These are phyloP conservation scores for Simalia tracyae DNA, from an alignment of 2,797 vertebrate species.

Conservation along the genomic window DNA sequence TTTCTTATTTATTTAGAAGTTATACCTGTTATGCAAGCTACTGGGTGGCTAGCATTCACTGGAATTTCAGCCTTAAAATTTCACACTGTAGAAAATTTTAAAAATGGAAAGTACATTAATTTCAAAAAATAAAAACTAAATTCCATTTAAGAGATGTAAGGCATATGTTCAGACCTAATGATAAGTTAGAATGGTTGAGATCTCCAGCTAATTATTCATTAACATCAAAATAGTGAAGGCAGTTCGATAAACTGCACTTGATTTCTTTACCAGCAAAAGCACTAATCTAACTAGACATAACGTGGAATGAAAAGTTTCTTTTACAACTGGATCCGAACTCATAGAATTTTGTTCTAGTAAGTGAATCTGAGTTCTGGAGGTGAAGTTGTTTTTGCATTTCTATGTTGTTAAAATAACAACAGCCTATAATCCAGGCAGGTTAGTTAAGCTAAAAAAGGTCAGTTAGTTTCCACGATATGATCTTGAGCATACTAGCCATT, in stretches of 20 bases:
- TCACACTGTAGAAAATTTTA: background rate
- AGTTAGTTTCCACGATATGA: no score
- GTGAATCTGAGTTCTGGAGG: background rate
- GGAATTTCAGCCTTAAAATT: background rate
- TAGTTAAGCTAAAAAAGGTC: no score
- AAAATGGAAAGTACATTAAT: background rate
- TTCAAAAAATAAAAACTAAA: background rate
- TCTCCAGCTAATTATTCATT: background rate
- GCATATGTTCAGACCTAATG: background rate
- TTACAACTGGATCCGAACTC: background rate
- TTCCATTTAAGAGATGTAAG: background rate
- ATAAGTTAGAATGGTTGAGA: background rate
- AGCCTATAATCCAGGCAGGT: background rate
- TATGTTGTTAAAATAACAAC: background rate
- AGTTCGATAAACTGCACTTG: background rate
- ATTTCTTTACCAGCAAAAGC: background rate
- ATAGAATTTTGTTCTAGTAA: background rate
- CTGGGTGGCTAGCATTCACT: background rate
- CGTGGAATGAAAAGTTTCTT: background rate
- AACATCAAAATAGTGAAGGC: background rate
- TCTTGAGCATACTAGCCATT: no score
- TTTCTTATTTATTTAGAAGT: constrained; percentile 30
- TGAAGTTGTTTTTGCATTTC: background rate
- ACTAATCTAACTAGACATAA: background rate
- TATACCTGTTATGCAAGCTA: constrained; percentile 1